Conservation (phyloP, 2,888 invertebrate species). For the Phalera bucephala region DNA sequence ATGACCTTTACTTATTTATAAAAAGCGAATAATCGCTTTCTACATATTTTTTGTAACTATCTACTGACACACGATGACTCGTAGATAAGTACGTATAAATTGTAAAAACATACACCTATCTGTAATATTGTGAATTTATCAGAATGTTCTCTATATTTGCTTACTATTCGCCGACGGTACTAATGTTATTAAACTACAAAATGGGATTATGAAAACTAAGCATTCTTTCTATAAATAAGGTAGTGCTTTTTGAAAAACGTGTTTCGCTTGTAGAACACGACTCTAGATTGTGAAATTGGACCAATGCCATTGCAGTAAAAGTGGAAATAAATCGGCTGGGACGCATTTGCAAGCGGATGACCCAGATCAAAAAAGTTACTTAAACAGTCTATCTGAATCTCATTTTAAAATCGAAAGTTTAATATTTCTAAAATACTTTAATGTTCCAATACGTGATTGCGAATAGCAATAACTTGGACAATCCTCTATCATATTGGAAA, state of each 20-base stretch:
- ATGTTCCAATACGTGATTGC: no score
- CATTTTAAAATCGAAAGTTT: conserved; percentile 10
- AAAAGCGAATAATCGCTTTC: no score
- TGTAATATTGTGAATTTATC: no score
- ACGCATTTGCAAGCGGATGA: conserved; percentile 68
- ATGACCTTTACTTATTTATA: no score
- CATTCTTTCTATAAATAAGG: conserved; percentile 40
- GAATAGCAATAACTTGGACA: no score
- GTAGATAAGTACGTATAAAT: no score
- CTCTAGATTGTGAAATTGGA: conserved; percentile 74
- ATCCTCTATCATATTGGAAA: no score
- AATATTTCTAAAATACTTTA: not conserved
- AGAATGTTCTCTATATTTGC: not conserved
- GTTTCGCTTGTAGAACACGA: conserved; percentile 66
- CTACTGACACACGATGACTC: no score
- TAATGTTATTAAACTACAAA: conserved; percentile 34
- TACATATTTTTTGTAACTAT: no score
- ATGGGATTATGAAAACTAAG: conserved; percentile 41
- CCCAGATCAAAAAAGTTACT: conserved; percentile 63
- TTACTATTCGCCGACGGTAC: conserved; percentile 18
- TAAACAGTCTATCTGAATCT: conserved; percentile 32
- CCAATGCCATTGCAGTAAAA: conserved; percentile 79
- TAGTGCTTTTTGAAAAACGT: conserved; percentile 66
- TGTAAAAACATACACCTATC: no score
- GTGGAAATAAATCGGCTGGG: conserved; percentile 74